Percentiles rank a stretch among this genome's conserved stretches.
phyloP scores from a whole-genome alignment of 2,113 vertebrate genomes.

The Ranitomeya variabilis region DNA sequence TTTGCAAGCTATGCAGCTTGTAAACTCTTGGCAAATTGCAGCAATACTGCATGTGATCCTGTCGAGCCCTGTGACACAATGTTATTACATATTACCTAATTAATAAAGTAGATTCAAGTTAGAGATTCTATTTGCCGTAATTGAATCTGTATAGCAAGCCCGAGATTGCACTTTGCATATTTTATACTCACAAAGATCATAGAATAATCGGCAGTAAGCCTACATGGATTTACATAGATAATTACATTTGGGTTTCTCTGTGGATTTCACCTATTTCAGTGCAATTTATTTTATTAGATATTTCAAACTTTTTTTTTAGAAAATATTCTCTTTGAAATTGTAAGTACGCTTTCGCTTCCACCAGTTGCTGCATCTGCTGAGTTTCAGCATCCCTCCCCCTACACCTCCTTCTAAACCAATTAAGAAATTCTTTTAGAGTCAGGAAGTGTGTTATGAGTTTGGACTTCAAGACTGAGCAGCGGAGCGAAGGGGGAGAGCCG shows the following conservation, averaged over 20 bases:
- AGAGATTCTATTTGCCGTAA: background rate
- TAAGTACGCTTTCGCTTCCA: background rate
- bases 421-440: conserved; percentile 50
- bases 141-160: background rate
- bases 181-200: no score
- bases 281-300: background rate
- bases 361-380: conserved; percentile 20
- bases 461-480: conserved; percentile 5
- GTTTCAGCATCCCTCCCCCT: conserved; percentile 36
- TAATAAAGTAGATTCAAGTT: background rate
- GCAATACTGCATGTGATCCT: no score
- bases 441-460: conserved; percentile 47
- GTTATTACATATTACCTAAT: background rate
- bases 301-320: background rate
- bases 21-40: no score
- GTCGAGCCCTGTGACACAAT: no score
- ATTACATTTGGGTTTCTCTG: background rate
- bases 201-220: no score
- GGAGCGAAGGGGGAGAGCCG: background rate
- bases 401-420: conserved; percentile 51
- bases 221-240: no score
- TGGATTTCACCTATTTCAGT: background rate
- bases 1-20: no score
- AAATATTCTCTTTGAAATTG: background rate
- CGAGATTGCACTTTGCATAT: no score